These are phyloP conservation scores for Carettochelys insculpta DNA, from an alignment of 2,113 vertebrate genomes.

Conservation along the genomic window DNA sequence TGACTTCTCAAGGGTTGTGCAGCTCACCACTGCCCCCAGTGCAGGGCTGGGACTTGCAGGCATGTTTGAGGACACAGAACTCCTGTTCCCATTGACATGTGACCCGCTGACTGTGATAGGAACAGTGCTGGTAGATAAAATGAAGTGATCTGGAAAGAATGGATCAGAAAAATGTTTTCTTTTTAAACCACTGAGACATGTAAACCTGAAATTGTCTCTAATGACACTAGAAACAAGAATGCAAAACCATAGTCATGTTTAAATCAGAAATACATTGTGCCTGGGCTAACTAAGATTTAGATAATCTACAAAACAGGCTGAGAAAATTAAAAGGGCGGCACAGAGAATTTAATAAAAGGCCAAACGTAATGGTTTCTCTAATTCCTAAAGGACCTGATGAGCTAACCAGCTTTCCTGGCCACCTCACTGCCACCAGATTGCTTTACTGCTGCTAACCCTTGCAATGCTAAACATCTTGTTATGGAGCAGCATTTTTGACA, in stretches of 20 bases:
- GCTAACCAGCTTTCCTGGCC: background rate
- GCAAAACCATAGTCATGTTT: background rate
- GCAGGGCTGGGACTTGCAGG: background rate
- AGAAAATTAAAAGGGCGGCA: background rate
- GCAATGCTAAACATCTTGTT: background rate
- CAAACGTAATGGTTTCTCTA: conserved; percentile 5
- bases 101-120: background rate
- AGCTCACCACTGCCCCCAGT: background rate
- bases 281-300: background rate
- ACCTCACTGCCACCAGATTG: background rate
- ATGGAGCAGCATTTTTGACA: background rate
- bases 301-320: background rate
- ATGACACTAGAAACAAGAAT: background rate
- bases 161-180: background rate
- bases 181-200: background rate
- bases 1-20: fast-evolving
- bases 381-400: background rate
- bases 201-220: background rate
- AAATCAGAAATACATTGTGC: background rate
- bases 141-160: background rate
- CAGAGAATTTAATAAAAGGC: background rate
- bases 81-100: background rate
- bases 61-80: background rate
- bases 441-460: background rate
- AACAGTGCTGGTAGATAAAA: conserved; percentile 19